Evolutionary conservation across 2,113 vertebrate species (phyloP), one percentile per base, ranked within the genome.

Genomic region (Lophura nycthemera): DNA sequence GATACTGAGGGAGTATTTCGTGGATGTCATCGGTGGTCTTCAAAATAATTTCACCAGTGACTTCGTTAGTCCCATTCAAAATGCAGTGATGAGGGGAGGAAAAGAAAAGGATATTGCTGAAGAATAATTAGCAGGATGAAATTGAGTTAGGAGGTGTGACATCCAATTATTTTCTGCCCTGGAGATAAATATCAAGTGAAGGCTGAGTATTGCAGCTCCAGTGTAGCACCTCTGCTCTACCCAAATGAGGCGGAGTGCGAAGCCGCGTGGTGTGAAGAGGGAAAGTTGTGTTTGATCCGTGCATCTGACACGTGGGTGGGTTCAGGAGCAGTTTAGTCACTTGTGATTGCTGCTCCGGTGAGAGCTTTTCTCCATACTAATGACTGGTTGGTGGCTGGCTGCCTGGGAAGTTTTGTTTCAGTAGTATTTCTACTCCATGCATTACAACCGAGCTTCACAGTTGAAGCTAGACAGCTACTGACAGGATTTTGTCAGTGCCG

Each of bases 101-200:
- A 93, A 95, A 93, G 89, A 75, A 95, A 92, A 89, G 88, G 92
- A 95, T 73, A 93, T 74, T 91, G 91, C 94, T 95, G 70, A 96
- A 89, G 97, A 97, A 98, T 98, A 98, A 98, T 98, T 98, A 97
- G 96, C 96, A 97, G 95, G 97, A 96, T 96, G 95, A 97, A 97
- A 97, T 97, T 97, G 97, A 98, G 96, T 97, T 97, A 96, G 97
- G 96, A 98, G 97, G 98, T 98, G 97, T 97, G 96, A 98, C 97
- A 98, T 98, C 97, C 97, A 98, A 98, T 98, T 98, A 98, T 98
- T 98, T 98, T 96, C 97, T 97, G 96, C 96, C 98, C 96, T 96
- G 96, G 92, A 98, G 98, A 97, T 97, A 98, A 97, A 97, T 97
- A 95, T 77, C 67, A 92, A 97, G 95, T 95, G 92, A 94, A 96